Conservation (phyloP, 2,113 vertebrate genomes). For the Terrapene triunguis region DNA sequence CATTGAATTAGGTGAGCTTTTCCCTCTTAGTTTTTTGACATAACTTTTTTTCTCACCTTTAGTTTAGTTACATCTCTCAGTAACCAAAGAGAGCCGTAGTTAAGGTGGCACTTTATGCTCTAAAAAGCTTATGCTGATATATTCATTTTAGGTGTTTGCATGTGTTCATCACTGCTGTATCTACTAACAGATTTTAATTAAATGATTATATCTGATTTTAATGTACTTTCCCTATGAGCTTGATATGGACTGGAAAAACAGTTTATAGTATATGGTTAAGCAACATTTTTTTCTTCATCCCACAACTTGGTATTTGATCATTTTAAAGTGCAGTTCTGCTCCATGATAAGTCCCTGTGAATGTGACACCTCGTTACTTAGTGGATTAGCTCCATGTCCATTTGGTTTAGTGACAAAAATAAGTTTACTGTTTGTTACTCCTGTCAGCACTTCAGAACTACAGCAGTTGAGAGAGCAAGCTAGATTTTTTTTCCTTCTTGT, state of each 20-base stretch:
- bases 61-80: background rate
- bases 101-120: background rate
- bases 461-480: background rate
- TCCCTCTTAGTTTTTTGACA: background rate
- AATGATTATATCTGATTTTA: background rate
- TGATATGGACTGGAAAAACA: background rate
- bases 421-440: background rate
- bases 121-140: background rate
- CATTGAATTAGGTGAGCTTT: background rate
- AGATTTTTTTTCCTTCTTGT: background rate
- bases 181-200: background rate
- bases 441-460: background rate
- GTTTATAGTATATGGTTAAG: background rate
- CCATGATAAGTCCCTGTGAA: background rate
- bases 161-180: fast-evolving
- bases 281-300: background rate
- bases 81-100: background rate
- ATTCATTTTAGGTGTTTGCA: background rate
- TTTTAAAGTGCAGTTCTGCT: background rate
- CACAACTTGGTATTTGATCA: background rate
- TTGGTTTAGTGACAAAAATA: background rate
- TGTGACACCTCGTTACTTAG: background rate
- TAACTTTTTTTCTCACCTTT: background rate
- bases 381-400: background rate
- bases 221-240: background rate